Evolutionary conservation across 2,113 vertebrate species (phyloP), one percentile per base, ranked within the genome.

Genomic region (Stigmatopora nigra): DNA sequence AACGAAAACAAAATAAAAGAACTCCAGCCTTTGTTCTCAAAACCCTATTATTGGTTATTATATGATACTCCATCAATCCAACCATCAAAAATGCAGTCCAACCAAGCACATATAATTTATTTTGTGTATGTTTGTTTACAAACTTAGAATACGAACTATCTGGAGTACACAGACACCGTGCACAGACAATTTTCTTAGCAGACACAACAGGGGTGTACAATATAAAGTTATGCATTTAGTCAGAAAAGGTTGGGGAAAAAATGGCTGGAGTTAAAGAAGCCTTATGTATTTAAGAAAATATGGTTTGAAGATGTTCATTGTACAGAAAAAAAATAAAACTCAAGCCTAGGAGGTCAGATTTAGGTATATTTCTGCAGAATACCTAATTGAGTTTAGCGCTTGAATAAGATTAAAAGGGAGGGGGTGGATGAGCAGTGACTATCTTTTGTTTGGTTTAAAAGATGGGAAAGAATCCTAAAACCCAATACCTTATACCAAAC

Each of bases 51-150:
- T 91, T 91, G 89, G 84, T 92, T 90, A 90, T 90, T 78, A 92
- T 89, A 87, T 92, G 91, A 87, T 61, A 69, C 60, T 52, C 73
- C 76, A 60, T 63, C 68, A 48, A 53, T 60, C 52, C 74, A 75
- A 61, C 57, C 67, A 47, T 52, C 41, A 12, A 86, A 80, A 81
- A 88, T 88, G 86, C 90, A 92, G 91, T 92, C 92, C 93, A 98
- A 98, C 92, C 94, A 98, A 98, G 95, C 96, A 99, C 94, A 98
- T 99, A 95, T 99, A 96, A 93, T 93, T 96, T 97, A 97, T 93
- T 79, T 92, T 89, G 84, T 96, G 93, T 97, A 95, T 96, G 96
- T 97, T 99, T 96, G 96, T 97, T 99, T 98, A 97, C 95, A 96
- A 93, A 95, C 94, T 98, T 95, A 93, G 17, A 94, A 93, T 97